Evolutionary conservation across 1,140 invertebrate genomes (phyloP).

Genomic region (Zophobas atratus): DNA sequence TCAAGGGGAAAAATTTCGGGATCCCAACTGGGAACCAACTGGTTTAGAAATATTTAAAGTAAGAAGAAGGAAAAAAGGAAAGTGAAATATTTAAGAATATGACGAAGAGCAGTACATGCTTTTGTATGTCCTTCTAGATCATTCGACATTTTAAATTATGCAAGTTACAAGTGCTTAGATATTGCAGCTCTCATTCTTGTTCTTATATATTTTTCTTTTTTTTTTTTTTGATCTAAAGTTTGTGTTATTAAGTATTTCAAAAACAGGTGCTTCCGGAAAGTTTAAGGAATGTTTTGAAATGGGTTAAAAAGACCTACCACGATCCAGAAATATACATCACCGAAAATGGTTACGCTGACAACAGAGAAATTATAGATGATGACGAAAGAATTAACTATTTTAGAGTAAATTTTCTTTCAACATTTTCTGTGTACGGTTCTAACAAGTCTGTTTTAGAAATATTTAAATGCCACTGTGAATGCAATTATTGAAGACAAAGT

Average conservation of each 20-base stretch:
- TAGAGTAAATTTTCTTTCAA: slow-evolving; percentile 22
- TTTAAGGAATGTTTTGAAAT: slow-evolving; percentile 70
- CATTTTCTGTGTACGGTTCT: background rate
- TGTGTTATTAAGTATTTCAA: background rate
- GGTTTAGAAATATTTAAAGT: slow-evolving; percentile 37
- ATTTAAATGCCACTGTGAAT: slow-evolving; percentile 76
- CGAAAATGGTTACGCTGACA: slow-evolving; percentile 74
- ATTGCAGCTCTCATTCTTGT: too few species aligned
- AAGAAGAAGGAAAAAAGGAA: background rate
- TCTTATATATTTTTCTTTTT: too few species aligned
- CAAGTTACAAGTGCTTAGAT: too few species aligned
- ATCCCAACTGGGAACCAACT: slow-evolving; percentile 22
- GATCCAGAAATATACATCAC: slow-evolving; percentile 71
- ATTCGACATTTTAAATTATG: too few species aligned
- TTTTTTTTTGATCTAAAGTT: background rate
- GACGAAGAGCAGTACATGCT: too few species aligned
- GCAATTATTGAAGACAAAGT: slow-evolving; percentile 76
- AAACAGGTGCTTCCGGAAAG: slow-evolving; percentile 68
- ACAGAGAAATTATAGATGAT: slow-evolving; percentile 69
- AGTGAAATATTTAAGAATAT: too few species aligned
- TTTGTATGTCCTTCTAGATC: too few species aligned
- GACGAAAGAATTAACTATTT: slow-evolving; percentile 70
- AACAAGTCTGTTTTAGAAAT: slow-evolving; percentile 64
- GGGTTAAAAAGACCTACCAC: slow-evolving; percentile 71
- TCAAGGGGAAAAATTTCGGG: background rate